Evolutionary conservation across 2,113 vertebrate genomes (phyloP).

Genomic region (Trochalopteron elliotii): DNA sequence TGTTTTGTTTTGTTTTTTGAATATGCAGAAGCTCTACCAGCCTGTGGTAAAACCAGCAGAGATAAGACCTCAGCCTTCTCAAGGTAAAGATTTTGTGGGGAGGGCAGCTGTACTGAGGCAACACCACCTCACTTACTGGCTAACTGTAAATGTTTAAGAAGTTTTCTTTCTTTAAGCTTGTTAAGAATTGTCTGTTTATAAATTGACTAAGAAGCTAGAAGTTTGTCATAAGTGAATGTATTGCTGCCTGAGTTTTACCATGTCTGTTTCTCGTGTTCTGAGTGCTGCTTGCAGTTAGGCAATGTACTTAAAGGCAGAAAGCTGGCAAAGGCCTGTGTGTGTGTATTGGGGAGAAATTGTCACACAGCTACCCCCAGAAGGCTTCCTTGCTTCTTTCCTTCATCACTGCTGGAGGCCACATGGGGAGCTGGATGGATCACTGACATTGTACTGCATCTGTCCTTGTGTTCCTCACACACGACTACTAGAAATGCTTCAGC

Average conservation of each 20-base stretch:
- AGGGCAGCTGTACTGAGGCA: background rate
- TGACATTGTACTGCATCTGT: background rate
- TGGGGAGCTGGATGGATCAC: background rate
- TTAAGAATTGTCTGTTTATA: background rate
- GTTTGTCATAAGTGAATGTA: background rate
- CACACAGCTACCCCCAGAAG: background rate
- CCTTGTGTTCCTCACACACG: background rate
- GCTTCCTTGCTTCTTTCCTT: background rate
- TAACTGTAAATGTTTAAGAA: background rate
- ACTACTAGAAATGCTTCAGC: slow-evolving; percentile 2
- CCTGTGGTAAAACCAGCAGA: slow-evolving; percentile 71
- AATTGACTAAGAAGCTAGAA: background rate
- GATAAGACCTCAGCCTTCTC: slow-evolving; percentile 67
- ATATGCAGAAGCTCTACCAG: slow-evolving; percentile 78
- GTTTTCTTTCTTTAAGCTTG: background rate
- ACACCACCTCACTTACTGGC: background rate
- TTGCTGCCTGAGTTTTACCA: background rate
- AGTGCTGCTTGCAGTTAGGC: background rate
- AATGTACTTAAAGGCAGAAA: background rate
- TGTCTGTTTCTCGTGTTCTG: background rate
- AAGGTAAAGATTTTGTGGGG: slow-evolving; percentile 71
- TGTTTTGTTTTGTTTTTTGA: background rate
- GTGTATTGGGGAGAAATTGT: background rate
- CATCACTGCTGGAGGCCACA: background rate
- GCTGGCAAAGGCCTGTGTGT: background rate